These are phyloP conservation scores for Ormyrus nitidulus DNA, from an alignment of 2,888 invertebrate genomes.

Conservation along the genomic window DNA sequence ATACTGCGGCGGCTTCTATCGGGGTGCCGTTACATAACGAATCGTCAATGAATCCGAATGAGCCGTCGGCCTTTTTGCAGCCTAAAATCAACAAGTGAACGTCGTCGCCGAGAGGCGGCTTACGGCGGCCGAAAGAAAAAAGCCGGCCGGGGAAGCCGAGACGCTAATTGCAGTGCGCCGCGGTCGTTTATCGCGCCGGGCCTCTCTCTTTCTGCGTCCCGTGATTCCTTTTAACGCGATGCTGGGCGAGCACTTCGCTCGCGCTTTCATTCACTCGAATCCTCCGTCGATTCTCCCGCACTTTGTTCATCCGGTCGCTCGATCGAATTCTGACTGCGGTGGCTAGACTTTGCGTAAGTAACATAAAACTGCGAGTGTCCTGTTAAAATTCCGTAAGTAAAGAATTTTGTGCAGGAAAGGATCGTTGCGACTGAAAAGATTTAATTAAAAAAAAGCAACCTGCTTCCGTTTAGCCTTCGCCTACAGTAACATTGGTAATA, in stretches of 20 bases:
- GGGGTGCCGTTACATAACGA: conserved; percentile 11
- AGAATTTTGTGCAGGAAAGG: too few species aligned
- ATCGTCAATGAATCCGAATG: conserved; percentile 27
- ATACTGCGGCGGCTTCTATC: not conserved
- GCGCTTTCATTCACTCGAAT: not conserved
- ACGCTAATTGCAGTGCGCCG: conserved; percentile 22
- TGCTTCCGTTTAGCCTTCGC: too few species aligned
- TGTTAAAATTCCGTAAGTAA: too few species aligned
- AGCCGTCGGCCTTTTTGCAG: conserved; percentile 7
- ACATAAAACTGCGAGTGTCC: too few species aligned
- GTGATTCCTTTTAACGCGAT: conserved; percentile 6
- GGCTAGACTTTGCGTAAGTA: too few species aligned
- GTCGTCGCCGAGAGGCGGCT: not conserved
- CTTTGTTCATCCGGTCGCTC: not conserved
- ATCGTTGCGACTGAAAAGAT: too few species aligned
- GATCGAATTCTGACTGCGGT: too few species aligned
- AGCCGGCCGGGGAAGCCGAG: not conserved
- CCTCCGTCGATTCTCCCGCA: not conserved
- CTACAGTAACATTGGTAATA: too few species aligned
- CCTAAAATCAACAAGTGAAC: conserved; percentile 20
- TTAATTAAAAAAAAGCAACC: too few species aligned
- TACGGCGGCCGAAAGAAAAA: not conserved
- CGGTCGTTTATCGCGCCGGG: not conserved
- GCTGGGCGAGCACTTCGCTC: too few species aligned
- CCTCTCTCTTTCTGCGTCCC: conserved; percentile 8